Percentiles rank a stretch among this genome's conserved stretches.
phyloP scores from a whole-genome alignment of 2,797 vertebrate genomes.

The Molothrus aeneus region DNA sequence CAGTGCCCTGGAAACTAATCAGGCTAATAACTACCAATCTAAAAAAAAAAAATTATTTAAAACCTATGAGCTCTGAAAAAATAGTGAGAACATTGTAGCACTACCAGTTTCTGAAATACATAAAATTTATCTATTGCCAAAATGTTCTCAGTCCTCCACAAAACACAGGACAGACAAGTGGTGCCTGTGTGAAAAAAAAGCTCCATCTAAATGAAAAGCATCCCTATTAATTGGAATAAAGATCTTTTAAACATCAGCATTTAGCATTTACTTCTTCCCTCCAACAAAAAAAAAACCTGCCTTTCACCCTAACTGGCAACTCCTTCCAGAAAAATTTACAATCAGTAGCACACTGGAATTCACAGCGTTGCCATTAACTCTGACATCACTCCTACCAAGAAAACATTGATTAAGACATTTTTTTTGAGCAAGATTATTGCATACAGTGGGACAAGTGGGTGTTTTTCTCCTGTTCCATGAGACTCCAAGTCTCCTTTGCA shows the following conservation, averaged over 20 bases:
- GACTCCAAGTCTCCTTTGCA: not conserved
- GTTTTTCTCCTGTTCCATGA: not conserved
- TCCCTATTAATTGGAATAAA: conserved; percentile 1
- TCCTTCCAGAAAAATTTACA: not conserved
- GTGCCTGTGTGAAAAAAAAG: not conserved
- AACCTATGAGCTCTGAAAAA: not conserved
- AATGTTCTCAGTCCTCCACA: not conserved
- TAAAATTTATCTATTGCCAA: not conserved
- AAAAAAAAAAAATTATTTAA: not conserved
- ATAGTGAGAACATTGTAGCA: not conserved
- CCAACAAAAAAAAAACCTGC: not conserved
- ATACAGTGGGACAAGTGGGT: not conserved
- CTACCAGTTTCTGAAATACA: not conserved
- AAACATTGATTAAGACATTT: not conserved
- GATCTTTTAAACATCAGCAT: not conserved
- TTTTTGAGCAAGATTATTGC: not conserved
- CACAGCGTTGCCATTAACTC: not conserved
- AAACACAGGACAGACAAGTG: not conserved
- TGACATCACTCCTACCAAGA: not conserved
- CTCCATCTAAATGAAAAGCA: not conserved
- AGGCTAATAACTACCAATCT: not conserved
- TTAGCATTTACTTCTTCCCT: not conserved
- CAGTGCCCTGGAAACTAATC: not conserved
- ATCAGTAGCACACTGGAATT: not conserved
- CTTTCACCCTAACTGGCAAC: not conserved